A percentile compares a stretch with the other conserved stretches of the same genome.
These are phyloP conservation scores for Lordiphosa stackelbergi DNA, from an alignment of 1,140 invertebrate genomes.

Conservation along the genomic window DNA sequence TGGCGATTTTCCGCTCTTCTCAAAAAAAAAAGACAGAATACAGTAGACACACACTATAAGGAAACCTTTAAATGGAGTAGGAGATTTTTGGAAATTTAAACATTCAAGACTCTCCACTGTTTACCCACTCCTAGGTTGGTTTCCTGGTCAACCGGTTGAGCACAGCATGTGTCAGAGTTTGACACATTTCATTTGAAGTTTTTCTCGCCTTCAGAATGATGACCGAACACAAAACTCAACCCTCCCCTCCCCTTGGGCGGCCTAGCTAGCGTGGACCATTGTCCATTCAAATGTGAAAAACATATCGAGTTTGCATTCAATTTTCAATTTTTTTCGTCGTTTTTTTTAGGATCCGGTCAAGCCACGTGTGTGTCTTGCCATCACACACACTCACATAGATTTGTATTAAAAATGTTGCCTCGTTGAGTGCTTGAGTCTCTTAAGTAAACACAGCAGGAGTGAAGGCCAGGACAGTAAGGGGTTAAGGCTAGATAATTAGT, in stretches of 20 bases:
- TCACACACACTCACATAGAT: neutral
- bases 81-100: neutral
- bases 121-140: neutral
- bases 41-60: neutral
- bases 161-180: conserved; percentile 51
- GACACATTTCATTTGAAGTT: conserved; percentile 67
- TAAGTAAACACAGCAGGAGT: conserved; percentile 53
- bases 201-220: conserved; percentile 24
- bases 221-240: neutral
- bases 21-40: neutral
- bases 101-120: neutral
- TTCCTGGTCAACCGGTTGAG: conserved; percentile 5
- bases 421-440: conserved; percentile 36
- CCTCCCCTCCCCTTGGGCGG: neutral
- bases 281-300: conserved; percentile 58
- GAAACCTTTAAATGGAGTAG: neutral
- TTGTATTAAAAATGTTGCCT: conserved; percentile 40
- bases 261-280: conserved; percentile 21
- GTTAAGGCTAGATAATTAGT: conserved; percentile 73
- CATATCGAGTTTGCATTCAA: conserved; percentile 55
- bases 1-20: conserved; percentile 15
- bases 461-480: conserved; percentile 30
- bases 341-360: conserved; percentile 18
- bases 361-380: conserved; percentile 42
- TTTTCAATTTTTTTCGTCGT: conserved; percentile 17